Evolutionary conservation across 2,113 vertebrate species (phyloP).

Genomic region (Taxidea taxus): DNA sequence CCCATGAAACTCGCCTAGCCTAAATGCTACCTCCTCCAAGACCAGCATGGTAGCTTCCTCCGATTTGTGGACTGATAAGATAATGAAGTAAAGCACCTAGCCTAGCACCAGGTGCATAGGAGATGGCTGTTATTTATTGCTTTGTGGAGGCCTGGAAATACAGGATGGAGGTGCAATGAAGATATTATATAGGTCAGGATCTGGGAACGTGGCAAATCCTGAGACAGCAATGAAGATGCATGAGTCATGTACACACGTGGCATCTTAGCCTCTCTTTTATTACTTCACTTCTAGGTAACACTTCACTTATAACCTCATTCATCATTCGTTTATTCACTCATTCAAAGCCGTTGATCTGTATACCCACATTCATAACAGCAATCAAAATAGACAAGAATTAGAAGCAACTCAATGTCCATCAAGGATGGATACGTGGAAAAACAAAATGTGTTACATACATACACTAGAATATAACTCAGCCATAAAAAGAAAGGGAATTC

Average conservation of each 20-base stretch:
- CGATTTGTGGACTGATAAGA: not conserved
- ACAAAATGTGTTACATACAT: not conserved
- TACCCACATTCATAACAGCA: not conserved
- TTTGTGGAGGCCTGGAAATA: not conserved
- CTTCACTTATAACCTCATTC: not conserved
- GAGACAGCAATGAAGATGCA: not conserved
- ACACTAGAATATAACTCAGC: not conserved
- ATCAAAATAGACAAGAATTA: not conserved
- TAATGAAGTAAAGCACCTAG: not conserved
- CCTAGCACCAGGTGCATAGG: not conserved
- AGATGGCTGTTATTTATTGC: not conserved
- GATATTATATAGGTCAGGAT: not conserved
- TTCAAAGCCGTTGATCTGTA: not conserved
- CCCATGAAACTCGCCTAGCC: not conserved
- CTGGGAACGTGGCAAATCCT: not conserved
- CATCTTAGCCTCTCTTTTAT: not conserved
- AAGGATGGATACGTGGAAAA: not conserved
- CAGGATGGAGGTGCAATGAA: not conserved
- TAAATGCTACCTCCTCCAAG: not conserved
- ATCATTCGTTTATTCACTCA: not conserved
- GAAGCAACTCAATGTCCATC: not conserved
- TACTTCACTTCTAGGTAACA: not conserved
- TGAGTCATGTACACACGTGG: accelerated
- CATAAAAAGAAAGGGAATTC: not conserved
- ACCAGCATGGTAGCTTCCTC: not conserved